phyloP scores from a whole-genome alignment of 2,888 invertebrate species.

The Phorcus lineatus region DNA sequence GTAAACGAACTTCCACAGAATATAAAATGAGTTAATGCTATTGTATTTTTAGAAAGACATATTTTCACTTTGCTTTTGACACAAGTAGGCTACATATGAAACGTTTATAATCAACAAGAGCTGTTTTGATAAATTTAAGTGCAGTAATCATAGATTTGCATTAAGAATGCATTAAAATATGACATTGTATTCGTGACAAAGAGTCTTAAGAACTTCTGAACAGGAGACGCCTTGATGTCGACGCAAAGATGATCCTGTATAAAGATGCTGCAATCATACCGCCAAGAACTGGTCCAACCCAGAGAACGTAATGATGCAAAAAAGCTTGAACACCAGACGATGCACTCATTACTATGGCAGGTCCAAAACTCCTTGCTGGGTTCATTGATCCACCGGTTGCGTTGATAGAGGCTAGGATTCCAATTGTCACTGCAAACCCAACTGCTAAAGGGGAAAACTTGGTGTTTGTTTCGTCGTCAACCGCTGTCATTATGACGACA shows the following conservation, averaged over 20 bases:
- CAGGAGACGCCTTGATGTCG: neutral
- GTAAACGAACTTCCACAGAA: too few relatives aligned
- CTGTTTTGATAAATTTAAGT: too few relatives aligned
- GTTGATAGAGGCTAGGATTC: constrained; percentile 70
- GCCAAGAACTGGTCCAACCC: constrained; percentile 73
- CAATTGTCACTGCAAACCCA: constrained; percentile 72
- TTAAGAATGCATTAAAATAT: too few relatives aligned
- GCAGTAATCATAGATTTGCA: too few relatives aligned
- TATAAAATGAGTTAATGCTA: too few relatives aligned
- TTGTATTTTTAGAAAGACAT: too few relatives aligned
- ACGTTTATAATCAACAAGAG: too few relatives aligned
- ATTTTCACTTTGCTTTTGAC: too few relatives aligned
- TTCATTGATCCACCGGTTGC: constrained; percentile 71
- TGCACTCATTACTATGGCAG: constrained; percentile 50
- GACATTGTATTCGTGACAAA: too few relatives aligned
- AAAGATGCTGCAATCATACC: constrained; percentile 67
- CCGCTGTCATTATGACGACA: constrained; percentile 73
- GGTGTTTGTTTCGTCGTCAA: constrained; percentile 66
- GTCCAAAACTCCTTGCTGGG: constrained; percentile 71
- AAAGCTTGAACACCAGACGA: constrained; percentile 41
- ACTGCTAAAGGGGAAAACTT: constrained; percentile 73
- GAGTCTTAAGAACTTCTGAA: neutral
- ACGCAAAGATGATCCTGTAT: constrained; percentile 54
- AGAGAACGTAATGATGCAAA: constrained; percentile 72
- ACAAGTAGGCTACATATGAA: too few relatives aligned